Conservation (phyloP, 2,888 invertebrate species). For the Brachyptera risi region DNA sequence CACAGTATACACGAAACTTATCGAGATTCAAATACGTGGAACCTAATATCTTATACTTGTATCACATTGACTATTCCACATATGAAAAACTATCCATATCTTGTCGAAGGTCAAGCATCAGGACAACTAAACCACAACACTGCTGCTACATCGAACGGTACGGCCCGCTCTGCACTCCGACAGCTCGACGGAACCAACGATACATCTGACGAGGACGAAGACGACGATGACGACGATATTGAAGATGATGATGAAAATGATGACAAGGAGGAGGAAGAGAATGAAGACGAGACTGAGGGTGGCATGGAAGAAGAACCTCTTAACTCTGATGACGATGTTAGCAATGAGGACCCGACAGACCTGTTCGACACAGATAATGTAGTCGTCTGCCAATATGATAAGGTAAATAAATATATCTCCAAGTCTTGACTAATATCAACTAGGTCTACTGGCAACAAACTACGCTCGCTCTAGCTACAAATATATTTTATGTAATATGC, state of each 20-base stretch:
- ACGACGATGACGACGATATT: slow-evolving; percentile 66
- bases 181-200: slow-evolving; percentile 39
- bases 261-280: slow-evolving; percentile 73
- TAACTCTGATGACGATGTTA: slow-evolving; percentile 96
- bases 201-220: slow-evolving; percentile 58
- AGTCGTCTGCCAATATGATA: slow-evolving; percentile 99
- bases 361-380: slow-evolving; percentile 99
- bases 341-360: slow-evolving; percentile 91
- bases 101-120: not conserved
- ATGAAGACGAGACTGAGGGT: slow-evolving; percentile 66
- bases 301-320: slow-evolving; percentile 83
- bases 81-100: not conserved
- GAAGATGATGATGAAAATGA: slow-evolving; percentile 52
- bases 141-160: not conserved
- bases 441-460: too few species aligned
- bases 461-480: too few species aligned
- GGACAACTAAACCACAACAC: not conserved
- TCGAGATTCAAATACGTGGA: too few species aligned
- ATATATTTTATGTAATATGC: too few species aligned
- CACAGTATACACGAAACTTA: too few species aligned
- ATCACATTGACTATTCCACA: not conserved
- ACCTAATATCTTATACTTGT: too few species aligned
- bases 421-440: too few species aligned
- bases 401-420: too few species aligned
- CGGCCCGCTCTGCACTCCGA: slow-evolving; percentile 29